Conservation (phyloP, 2,797 vertebrate genomes). For the Antennarius maculatus region DNA sequence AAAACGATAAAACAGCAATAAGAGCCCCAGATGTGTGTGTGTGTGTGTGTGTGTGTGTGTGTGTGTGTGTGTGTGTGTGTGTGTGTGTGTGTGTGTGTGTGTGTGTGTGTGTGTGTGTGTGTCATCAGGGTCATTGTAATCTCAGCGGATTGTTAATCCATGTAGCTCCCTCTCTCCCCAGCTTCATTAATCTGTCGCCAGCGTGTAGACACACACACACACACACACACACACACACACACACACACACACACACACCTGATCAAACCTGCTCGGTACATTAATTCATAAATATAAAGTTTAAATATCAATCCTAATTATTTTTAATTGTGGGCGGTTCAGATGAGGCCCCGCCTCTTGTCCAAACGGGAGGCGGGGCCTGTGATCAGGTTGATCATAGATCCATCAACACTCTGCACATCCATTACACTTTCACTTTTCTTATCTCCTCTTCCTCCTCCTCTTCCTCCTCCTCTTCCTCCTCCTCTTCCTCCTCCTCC, state of each 20-base stretch:
- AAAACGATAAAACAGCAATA: constrained; percentile 34
- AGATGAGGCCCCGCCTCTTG: too few relatives aligned
- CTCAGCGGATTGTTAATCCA: constrained; percentile 72
- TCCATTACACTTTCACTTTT: constrained; percentile 54
- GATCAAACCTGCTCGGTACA: too few relatives aligned
- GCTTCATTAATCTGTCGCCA: constrained; percentile 66
- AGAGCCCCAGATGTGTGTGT: constrained; percentile 14
- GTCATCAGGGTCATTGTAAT: constrained; percentile 48
- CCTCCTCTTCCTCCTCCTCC: too few relatives aligned
- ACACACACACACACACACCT: background rate
- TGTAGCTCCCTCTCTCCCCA: constrained; percentile 59
- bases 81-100: too few relatives aligned
- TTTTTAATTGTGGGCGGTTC: too few relatives aligned
- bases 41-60: too few relatives aligned
- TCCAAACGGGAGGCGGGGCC: too few relatives aligned
- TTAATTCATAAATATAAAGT: too few relatives aligned
- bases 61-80: too few relatives aligned
- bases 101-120: constrained; percentile 11
- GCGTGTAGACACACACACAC: constrained; percentile 27
- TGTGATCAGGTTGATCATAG: constrained; percentile 9
- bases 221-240: constrained; percentile 16
- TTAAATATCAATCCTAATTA: too few relatives aligned
- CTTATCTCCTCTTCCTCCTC: constrained; percentile 35
- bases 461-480: too few relatives aligned
- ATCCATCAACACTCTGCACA: constrained; percentile 23